Evolutionary conservation across 2,797 vertebrate genomes (phyloP).

Genomic region (Zonotrichia albicollis): DNA sequence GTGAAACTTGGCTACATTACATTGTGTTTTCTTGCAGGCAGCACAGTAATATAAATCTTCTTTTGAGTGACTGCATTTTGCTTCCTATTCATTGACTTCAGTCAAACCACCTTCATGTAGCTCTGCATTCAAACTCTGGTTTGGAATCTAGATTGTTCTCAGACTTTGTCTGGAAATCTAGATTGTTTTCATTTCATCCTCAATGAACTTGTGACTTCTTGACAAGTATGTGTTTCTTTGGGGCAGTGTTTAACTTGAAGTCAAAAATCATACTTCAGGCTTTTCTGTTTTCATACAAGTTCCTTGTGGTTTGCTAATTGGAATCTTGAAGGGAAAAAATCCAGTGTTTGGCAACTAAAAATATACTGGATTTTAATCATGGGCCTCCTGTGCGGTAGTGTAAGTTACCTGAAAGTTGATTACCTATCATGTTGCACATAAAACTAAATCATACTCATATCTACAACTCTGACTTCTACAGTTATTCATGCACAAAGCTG

Average conservation of each 20-base stretch:
- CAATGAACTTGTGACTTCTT: slow-evolving; percentile 51
- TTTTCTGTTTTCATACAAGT: slow-evolving; percentile 18
- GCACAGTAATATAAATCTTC: background rate
- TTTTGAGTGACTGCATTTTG: background rate
- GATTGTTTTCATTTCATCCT: slow-evolving; percentile 20
- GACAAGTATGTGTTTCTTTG: slow-evolving; percentile 24
- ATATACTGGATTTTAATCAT: background rate
- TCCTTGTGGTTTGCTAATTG: background rate
- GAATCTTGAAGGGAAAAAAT: slow-evolving; percentile 15
- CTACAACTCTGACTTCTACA: background rate
- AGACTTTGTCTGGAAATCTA: background rate
- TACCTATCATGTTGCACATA: background rate
- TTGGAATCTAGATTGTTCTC: slow-evolving; percentile 14
- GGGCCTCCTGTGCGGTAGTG: background rate
- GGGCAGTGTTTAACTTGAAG: slow-evolving; percentile 22
- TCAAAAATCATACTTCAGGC: background rate
- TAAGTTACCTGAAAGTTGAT: background rate
- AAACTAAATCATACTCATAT: background rate
- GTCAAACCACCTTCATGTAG: background rate
- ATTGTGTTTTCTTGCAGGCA: background rate
- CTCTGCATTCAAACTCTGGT: background rate
- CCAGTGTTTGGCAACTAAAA: background rate
- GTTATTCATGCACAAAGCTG: background rate
- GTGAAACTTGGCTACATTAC: background rate
- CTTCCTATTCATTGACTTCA: background rate